Evolutionary conservation across 2,797 vertebrate genomes (phyloP).

Genomic region (Karalla daura): DNA sequence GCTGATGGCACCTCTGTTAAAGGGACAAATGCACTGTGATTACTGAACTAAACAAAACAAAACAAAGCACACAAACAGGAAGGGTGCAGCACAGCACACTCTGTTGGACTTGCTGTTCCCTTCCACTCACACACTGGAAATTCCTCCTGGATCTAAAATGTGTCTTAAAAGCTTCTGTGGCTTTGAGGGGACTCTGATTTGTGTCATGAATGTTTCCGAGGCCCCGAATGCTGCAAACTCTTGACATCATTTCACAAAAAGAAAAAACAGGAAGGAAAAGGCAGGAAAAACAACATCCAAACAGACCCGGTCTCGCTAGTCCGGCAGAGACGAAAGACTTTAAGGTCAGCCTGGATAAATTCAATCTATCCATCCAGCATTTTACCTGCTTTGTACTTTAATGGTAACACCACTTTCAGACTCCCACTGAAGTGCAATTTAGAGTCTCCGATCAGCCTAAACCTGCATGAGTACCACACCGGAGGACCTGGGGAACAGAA

Average conservation of each 20-base stretch:
- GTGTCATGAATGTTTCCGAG: slow-evolving; percentile 17
- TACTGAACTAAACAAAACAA: no score
- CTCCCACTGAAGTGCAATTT: no score
- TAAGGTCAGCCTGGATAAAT: no score
- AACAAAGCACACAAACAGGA: slow-evolving; percentile 23
- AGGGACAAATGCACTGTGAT: slow-evolving; percentile 33
- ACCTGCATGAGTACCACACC: no score
- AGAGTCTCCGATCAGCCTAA: no score
- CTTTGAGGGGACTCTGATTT: slow-evolving; percentile 21
- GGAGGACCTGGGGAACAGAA: no score
- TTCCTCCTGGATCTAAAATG: slow-evolving; percentile 19
- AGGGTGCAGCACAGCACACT: slow-evolving; percentile 25
- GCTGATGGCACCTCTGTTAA: slow-evolving; percentile 93
- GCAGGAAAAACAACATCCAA: neutral
- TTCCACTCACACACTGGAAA: slow-evolving; percentile 8
- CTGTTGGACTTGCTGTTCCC: slow-evolving; percentile 28
- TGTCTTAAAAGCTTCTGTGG: slow-evolving; percentile 6
- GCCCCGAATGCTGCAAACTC: slow-evolving; percentile 1
- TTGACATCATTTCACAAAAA: slow-evolving; percentile 7
- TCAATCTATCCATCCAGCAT: no score
- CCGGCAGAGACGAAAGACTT: no score
- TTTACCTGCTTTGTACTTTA: no score
- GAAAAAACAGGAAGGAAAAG: slow-evolving; percentile 3
- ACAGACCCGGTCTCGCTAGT: no score
- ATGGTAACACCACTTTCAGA: no score